Base-by-base conservation (phyloP, 2,113 vertebrate genomes). In the Ptyas mucosa region DNA sequence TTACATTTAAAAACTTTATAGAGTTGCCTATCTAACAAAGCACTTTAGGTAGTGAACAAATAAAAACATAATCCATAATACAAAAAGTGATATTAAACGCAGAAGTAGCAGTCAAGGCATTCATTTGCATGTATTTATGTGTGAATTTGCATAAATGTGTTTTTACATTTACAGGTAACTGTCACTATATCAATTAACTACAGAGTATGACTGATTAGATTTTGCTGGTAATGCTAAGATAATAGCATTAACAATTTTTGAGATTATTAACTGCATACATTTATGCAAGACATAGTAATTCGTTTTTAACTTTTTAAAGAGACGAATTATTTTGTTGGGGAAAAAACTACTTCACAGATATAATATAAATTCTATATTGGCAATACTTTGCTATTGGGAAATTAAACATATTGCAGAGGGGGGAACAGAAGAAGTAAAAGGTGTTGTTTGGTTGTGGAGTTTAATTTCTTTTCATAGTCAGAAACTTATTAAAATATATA, bases 381-480 rank as follows among this genome's bases (percentile, higher is more conserved):
- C 1, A 93, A 58, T 93, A 39, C 92, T 93, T 93, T 93, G 90
- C 95, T 95, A 14, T 88, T 89, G 93, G 92, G 94, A 95, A 96
- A 95, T 93, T 94, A 96, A 95, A 96, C 9, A 89, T 95, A 94
- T 96, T 96, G 94, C 88, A 94, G 54, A 88, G 93, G 51, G 88
- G 94, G 54, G 64, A 88, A 85, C 58, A 92, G 91, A 94, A 95
- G 94, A 29, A 95, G 87, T 92, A 92, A 94, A 94, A 93, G 94
- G 21, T 95, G 52, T 43, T 94, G 49, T 95, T 95, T 93, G 95
- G 34, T 92, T 96, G 91, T 97, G 53, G 90, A 91, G 11, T 94
- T 94, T 93, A 54, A 94, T 93, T 96, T 95, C 87, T 85, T 93
- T 96, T 81, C 93, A 88, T 93, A 96, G 93, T 93, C 87, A 61